A percentile compares a stretch with the other conserved stretches of the same genome.
These are phyloP conservation scores for Papio anubis DNA, from an alignment of 2,113 vertebrate species.

Conservation along the genomic window DNA sequence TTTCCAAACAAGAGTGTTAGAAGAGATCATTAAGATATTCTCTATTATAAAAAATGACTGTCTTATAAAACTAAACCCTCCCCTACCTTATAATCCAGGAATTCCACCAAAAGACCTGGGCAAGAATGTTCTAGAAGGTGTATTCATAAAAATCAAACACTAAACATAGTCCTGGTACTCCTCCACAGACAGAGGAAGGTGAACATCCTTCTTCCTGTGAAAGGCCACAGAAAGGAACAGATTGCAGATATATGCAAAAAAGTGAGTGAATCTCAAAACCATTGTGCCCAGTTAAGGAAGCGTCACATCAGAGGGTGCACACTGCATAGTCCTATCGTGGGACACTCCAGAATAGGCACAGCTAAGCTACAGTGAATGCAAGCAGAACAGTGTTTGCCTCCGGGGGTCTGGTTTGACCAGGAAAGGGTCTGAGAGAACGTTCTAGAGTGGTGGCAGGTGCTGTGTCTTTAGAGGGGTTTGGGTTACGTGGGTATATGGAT, in stretches of 20 bases:
- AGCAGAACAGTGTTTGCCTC: not conserved
- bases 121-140: not conserved
- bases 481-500: accelerated
- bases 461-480: not conserved
- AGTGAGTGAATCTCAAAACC: accelerated
- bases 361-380: accelerated
- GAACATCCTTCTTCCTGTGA: no score
- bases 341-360: accelerated
- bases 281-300: accelerated
- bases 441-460: not conserved
- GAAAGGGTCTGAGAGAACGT: no score
- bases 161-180: accelerated
- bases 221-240: not conserved
- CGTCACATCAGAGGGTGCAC: accelerated
- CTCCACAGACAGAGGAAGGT: accelerated
- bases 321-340: accelerated
- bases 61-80: no score
- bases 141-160: accelerated
- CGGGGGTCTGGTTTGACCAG: accelerated
- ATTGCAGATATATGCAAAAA: accelerated
- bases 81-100: not conserved
- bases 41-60: accelerated
- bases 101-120: not conserved
- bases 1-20: not conserved
- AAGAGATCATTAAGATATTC: not conserved